Conservation (phyloP, 2,113 vertebrate genomes). For the Indicator indicator region DNA sequence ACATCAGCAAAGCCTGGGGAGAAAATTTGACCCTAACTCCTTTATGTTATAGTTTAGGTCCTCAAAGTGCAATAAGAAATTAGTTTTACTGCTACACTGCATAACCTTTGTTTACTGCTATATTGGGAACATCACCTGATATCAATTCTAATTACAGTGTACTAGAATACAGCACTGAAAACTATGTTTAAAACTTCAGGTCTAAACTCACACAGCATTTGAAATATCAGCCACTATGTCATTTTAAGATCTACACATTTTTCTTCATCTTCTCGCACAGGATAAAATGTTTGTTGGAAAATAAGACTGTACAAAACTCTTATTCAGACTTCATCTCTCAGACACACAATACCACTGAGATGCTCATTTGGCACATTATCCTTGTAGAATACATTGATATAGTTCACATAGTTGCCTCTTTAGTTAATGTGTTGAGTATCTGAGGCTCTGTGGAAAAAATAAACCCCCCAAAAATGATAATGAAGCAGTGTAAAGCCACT, state of each 20-base stretch:
- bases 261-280: not conserved
- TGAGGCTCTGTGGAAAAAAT: not conserved
- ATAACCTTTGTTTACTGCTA: not conserved
- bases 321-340: not conserved
- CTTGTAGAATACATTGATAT: not conserved
- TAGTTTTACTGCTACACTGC: not conserved
- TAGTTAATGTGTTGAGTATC: not conserved
- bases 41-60: not conserved
- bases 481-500: not conserved
- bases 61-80: not conserved
- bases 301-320: not conserved
- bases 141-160: not conserved
- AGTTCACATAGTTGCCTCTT: not conserved
- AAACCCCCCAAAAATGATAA: not conserved
- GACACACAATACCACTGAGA: not conserved
- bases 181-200: not conserved
- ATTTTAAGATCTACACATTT: not conserved
- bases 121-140: not conserved
- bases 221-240: not conserved
- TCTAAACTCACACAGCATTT: not conserved
- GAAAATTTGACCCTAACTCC: not conserved
- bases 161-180: not conserved
- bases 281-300: not conserved
- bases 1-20: not conserved
- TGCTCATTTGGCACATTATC: not conserved